These are phyloP conservation scores for Hylaeus anthracinus DNA, from an alignment of 1,140 invertebrate species.

Conservation along the genomic window DNA sequence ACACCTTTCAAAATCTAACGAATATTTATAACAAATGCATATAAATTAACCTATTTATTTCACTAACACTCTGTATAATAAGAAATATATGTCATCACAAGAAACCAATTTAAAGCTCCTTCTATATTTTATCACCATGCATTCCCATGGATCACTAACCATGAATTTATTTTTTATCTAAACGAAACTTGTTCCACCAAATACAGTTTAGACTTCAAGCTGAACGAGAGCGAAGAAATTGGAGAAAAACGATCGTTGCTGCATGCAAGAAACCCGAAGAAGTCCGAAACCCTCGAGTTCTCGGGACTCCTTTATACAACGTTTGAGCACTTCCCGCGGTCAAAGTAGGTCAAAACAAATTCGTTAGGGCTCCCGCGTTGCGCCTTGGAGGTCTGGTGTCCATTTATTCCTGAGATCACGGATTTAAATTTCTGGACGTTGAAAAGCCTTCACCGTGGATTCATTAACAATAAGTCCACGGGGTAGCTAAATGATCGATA, in stretches of 20 bases:
- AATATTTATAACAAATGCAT: too few species aligned
- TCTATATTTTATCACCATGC: too few species aligned
- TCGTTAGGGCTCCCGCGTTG: not conserved
- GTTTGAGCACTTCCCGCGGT: not conserved
- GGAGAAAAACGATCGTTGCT: not conserved
- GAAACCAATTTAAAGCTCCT: too few species aligned
- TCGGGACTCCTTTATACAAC: not conserved
- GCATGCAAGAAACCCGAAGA: not conserved
- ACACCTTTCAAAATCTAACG: too few species aligned
- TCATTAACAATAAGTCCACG: not conserved
- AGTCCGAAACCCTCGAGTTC: not conserved
- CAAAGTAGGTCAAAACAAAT: constrained; percentile 14
- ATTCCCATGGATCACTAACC: too few species aligned
- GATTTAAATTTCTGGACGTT: constrained; percentile 13
- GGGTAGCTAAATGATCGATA: not conserved
- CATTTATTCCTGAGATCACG: not conserved
- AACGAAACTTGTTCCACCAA: not conserved
- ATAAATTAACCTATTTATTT: too few species aligned
- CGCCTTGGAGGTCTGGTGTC: not conserved
- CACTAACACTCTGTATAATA: too few species aligned
- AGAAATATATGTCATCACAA: too few species aligned
- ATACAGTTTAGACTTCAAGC: not conserved
- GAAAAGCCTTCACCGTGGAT: constrained; percentile 3
- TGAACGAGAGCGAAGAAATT: not conserved
- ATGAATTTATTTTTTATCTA: not conserved